These are phyloP conservation scores for Pterobdella sp. DNA, from an alignment of 2,888 invertebrate genomes.

Conservation along the genomic window DNA sequence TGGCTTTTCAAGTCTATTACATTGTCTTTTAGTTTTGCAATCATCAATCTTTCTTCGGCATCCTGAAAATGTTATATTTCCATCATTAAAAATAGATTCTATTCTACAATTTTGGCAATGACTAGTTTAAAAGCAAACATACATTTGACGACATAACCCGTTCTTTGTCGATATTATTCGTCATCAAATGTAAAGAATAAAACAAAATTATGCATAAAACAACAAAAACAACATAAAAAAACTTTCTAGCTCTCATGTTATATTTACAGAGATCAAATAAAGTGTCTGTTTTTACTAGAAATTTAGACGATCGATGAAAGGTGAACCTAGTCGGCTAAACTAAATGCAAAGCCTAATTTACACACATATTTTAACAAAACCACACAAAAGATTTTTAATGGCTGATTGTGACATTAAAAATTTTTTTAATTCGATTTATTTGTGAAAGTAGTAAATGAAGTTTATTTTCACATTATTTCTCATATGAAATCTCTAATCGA, in stretches of 20 bases:
- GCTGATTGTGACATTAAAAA: too few species aligned
- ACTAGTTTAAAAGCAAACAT: background rate
- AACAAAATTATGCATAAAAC: conserved; percentile 23
- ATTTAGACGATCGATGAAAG: background rate
- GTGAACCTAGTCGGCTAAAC: background rate
- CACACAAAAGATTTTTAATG: too few species aligned
- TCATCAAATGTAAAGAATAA: conserved; percentile 20
- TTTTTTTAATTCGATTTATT: background rate
- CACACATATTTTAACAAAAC: too few species aligned
- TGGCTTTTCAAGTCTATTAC: conserved; percentile 17
- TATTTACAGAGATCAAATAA: background rate
- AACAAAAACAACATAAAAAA: background rate
- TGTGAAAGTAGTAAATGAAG: background rate
- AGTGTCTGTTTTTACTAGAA: background rate
- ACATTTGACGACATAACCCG: background rate
- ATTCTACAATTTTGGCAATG: background rate
- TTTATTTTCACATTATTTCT: background rate
- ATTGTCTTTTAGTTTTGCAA: conserved; percentile 24
- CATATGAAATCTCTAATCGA: too few species aligned
- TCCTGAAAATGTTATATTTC: background rate
- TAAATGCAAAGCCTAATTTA: too few species aligned
- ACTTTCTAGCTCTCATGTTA: conserved; percentile 10
- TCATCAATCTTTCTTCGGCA: conserved; percentile 1
- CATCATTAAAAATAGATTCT: background rate
- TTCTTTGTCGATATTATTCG: conserved; percentile 24